A percentile compares a stretch with the other conserved stretches of the same genome.
Conservation (phyloP, 2,113 vertebrate genomes). For the Ibidorhyncha struthersii region DNA sequence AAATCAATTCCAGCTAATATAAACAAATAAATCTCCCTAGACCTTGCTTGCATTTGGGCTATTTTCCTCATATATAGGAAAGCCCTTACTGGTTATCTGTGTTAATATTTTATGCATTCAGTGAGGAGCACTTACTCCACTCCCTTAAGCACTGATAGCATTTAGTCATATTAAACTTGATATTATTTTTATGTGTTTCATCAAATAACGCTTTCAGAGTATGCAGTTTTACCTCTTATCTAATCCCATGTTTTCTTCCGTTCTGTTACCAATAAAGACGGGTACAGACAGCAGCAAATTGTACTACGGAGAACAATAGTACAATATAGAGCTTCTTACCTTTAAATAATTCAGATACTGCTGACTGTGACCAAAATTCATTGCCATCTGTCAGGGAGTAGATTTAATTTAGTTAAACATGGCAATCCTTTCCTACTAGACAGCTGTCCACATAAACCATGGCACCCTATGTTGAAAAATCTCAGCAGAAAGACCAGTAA, state of each 20-base stretch:
- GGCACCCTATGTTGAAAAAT: not conserved
- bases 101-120: not conserved
- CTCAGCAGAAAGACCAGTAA: not conserved
- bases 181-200: not conserved
- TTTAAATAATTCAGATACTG: constrained; percentile 24
- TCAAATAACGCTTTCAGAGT: not conserved
- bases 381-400: constrained; percentile 18
- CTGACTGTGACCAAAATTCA: not conserved
- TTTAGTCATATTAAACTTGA: not conserved
- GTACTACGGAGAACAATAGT: not conserved
- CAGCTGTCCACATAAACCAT: constrained; percentile 12
- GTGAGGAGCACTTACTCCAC: not conserved
- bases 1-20: not conserved
- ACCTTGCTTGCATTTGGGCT: not conserved
- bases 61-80: not conserved
- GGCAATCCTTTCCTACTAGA: not conserved
- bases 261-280: not conserved
- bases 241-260: not conserved
- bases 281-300: not conserved
- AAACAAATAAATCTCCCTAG: not conserved
- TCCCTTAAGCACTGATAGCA: not conserved
- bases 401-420: constrained; percentile 5
- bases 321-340: not conserved
- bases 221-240: not conserved
- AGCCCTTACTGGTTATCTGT: not conserved